These are phyloP conservation scores for Chaetodon auriga DNA, from an alignment of 2,113 vertebrate species.

Conservation along the genomic window DNA sequence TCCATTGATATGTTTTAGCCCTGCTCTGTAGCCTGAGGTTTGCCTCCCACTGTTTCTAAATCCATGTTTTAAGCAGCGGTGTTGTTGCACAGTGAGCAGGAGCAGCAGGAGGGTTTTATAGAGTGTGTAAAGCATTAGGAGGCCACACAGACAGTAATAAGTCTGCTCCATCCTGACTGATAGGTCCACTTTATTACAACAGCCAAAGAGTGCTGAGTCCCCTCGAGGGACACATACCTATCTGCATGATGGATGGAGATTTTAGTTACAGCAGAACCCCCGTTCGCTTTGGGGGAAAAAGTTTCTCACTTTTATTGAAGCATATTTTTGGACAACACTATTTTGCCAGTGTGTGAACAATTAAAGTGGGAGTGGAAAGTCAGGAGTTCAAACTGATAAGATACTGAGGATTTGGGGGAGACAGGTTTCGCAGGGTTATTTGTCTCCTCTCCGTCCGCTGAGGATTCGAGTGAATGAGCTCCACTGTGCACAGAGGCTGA, in stretches of 20 bases:
- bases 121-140: slow-evolving; percentile 57
- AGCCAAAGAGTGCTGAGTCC: slow-evolving; percentile 65
- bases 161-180: slow-evolving; percentile 76
- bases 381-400: slow-evolving; percentile 59
- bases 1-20: slow-evolving; percentile 5
- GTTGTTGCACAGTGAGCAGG: slow-evolving; percentile 54
- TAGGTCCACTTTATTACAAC: slow-evolving; percentile 79
- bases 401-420: slow-evolving; percentile 38
- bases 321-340: slow-evolving; percentile 9
- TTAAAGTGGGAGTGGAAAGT: slow-evolving; percentile 54
- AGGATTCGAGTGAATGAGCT: slow-evolving; percentile 65
- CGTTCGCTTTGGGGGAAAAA: slow-evolving; percentile 37
- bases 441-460: slow-evolving; percentile 48
- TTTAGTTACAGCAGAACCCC: slow-evolving; percentile 66
- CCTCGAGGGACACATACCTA: slow-evolving; percentile 81
- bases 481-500: slow-evolving; percentile 41
- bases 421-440: slow-evolving; percentile 41
- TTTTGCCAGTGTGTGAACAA: slow-evolving; percentile 47
- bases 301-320: slow-evolving; percentile 52
- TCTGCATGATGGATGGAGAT: slow-evolving; percentile 80
- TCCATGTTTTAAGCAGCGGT: slow-evolving; percentile 30
- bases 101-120: slow-evolving; percentile 64
- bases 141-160: slow-evolving; percentile 80
- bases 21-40: slow-evolving; percentile 13
- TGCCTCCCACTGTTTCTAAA: slow-evolving; percentile 50